Evolutionary conservation across 2,888 invertebrate species (phyloP), one percentile per base, ranked within the genome.

Genomic region (Andricus quercusramuli): DNA sequence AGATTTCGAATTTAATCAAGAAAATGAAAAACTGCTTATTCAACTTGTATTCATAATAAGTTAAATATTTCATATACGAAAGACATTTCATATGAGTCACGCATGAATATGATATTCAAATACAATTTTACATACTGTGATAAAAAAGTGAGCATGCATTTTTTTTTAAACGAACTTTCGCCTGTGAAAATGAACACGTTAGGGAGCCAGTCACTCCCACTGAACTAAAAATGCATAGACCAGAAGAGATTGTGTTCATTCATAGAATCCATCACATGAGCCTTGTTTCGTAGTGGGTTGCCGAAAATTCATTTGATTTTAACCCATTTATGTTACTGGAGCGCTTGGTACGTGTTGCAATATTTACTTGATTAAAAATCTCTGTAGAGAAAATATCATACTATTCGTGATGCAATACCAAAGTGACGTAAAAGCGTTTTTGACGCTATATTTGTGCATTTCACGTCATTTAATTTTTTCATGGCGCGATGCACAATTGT

Each of bases 211-310:
- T 51, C 51, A 29, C 51, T 70, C 32, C 29, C 32, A 74, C 32
- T 56, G 74, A 56, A 74, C 74, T 56, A 56, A 74, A 74, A 74
- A 32, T 74, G 51, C 51, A 74, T 56, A 74, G 37, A 74, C 13
- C 20, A 32, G 32, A 56, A 32, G 47, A 51, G n/a, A 74, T 74
- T 59, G 32, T 56, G 8, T 64, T 64, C 64, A 29, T 64, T 29
- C 29, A 25, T 17, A 64, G 15, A 17, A 17, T 29, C 22, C 15
- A 25, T 62, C 25, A 62, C 25, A 29, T 13, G 64, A 64, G 17
- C 64, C 25, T 64, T 29, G 29, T 17, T 64, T 22, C 64, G 17
- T 6, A 64, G 22, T 25, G 25, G 17, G 5, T 25, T 64, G 8
- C 17, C 22, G 64, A 29, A 29, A 64, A 64, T 64, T 64, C 64